Conservation (phyloP, 2,113 vertebrate species). For the Gracilinanus agilis region DNA sequence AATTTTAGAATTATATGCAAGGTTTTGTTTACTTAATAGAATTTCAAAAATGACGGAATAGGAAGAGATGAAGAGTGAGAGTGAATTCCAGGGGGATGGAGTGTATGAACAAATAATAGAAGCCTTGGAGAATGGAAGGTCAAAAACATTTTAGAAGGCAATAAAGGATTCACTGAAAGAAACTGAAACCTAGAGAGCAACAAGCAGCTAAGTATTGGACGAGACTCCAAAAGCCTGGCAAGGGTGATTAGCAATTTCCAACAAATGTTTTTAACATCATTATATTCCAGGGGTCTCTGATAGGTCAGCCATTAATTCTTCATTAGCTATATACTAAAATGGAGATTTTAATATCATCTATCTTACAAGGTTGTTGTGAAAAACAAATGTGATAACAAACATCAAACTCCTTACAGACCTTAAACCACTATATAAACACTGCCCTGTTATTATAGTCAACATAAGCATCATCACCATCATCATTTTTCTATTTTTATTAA, state of each 20-base stretch:
- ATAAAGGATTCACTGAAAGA: constrained; percentile 29
- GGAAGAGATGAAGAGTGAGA: background rate
- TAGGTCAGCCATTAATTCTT: constrained; percentile 58
- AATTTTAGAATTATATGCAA: background rate
- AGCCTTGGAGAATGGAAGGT: constrained; percentile 57
- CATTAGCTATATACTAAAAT: background rate
- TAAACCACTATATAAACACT: background rate
- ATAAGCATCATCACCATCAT: background rate
- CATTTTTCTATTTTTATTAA: background rate
- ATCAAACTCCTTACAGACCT: background rate
- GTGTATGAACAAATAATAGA: background rate
- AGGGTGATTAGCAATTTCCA: constrained; percentile 64
- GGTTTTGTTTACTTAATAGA: background rate
- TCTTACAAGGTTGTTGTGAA: background rate
- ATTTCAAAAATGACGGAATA: background rate
- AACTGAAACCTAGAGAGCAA: constrained; percentile 50
- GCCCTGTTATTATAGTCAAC: background rate
- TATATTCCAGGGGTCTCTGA: constrained; percentile 51
- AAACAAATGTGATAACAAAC: background rate
- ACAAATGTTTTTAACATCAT: background rate
- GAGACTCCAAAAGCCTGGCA: constrained; percentile 47
- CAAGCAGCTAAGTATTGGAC: constrained; percentile 57
- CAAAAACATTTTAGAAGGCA: constrained; percentile 49
- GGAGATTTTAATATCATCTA: background rate
- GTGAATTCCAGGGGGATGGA: background rate